These are phyloP conservation scores for Podarcis cretensis DNA, from an alignment of 2,113 vertebrate species.

Conservation along the genomic window DNA sequence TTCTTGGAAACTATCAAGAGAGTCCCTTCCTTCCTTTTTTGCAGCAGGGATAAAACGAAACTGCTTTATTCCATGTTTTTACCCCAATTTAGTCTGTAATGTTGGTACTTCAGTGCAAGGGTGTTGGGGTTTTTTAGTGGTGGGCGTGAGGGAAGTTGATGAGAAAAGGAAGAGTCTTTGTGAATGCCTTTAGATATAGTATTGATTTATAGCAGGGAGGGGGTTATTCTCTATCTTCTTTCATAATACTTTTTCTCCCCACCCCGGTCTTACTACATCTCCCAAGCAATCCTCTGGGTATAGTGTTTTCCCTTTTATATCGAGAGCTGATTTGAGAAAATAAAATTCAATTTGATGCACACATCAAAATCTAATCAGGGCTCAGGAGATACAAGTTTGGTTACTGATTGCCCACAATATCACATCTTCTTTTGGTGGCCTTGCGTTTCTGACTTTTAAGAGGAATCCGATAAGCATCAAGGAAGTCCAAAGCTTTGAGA, in stretches of 20 bases:
- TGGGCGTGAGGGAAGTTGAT: not conserved
- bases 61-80: rapidly evolving
- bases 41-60: not conserved
- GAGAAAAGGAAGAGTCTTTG: rapidly evolving
- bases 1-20: not conserved
- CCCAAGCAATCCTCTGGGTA: not conserved
- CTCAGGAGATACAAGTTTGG: constrained; percentile 16
- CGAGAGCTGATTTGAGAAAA: not conserved
- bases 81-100: rapidly evolving
- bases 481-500: constrained; percentile 26
- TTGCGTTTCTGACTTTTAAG: not conserved
- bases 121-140: not conserved
- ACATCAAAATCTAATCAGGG: not conserved
- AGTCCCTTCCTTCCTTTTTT: not conserved
- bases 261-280: not conserved
- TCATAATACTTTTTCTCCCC: not conserved
- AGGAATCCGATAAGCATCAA: constrained; percentile 36
- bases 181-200: constrained; percentile 2
- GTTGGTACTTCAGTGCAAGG: not conserved
- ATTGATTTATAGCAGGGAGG: not conserved
- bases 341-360: not conserved
- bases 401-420: constrained; percentile 34
- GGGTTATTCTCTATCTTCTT: not conserved
- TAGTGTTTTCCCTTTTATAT: not conserved
- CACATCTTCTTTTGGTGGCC: not conserved